A percentile compares a stretch with the other conserved stretches of the same genome.
These are phyloP conservation scores for Onthophagus sagittarius DNA, from an alignment of 2,888 invertebrate species.

Conservation along the genomic window DNA sequence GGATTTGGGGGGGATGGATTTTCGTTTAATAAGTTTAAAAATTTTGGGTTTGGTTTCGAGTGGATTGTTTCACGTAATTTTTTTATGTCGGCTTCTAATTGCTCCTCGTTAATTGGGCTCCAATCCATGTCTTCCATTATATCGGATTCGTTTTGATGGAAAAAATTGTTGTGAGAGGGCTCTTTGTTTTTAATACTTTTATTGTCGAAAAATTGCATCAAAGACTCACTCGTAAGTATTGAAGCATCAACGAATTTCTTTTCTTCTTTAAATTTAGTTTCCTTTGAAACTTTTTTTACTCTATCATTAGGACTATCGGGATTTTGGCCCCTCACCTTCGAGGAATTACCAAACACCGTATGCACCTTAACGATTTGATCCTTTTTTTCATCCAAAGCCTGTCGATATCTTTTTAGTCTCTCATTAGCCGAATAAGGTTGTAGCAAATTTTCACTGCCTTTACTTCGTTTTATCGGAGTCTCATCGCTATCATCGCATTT, in stretches of 20 bases:
- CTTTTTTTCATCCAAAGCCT: conserved; percentile 11
- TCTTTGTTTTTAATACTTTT: neutral
- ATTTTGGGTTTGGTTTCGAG: neutral
- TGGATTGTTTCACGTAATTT: conserved; percentile 25
- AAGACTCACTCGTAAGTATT: too few species aligned
- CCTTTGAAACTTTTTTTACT: too few species aligned
- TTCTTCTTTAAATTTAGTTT: too few species aligned
- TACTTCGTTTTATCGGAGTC: neutral
- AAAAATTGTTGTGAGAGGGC: neutral
- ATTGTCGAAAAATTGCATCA: neutral
- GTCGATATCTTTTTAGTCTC: conserved; percentile 24
- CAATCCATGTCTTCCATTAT: conserved; percentile 32
- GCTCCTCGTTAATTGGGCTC: conserved; percentile 31
- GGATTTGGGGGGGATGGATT: too few species aligned
- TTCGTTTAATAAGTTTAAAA: neutral
- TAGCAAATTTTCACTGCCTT: neutral
- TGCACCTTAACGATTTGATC: conserved; percentile 18
- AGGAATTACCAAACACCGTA: conserved; percentile 1
- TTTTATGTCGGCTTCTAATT: conserved; percentile 29
- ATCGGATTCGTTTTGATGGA: neutral
- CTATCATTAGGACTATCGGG: too few species aligned
- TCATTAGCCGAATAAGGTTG: conserved; percentile 25
- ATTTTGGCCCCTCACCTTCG: too few species aligned
- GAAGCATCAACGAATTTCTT: too few species aligned
- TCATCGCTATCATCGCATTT: neutral